Evolutionary conservation across 2,113 vertebrate species (phyloP), one percentile per base, ranked within the genome.

Genomic region (Xenus cinereus): DNA sequence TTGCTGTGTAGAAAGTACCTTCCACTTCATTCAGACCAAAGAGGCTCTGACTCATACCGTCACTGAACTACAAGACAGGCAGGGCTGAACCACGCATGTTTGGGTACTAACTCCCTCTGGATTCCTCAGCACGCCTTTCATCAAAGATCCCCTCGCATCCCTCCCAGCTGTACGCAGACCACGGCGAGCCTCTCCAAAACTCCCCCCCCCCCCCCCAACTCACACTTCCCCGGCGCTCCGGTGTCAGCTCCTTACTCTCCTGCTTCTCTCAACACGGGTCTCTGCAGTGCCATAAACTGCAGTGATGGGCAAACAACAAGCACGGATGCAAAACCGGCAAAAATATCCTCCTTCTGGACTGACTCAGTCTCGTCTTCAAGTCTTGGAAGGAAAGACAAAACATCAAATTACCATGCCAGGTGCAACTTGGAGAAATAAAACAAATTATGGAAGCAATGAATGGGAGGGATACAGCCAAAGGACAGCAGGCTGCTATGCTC

Each of bases 21-120:
- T 96, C 95, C 90, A 95, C 96, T 97, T 97, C 95, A 97, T 97
- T 97, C 92, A 97, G 96, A 92, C 90, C 96, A 93, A 56, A 96
- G 87, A 75, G 84, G 73, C 90, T 97, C 84, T 97, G 96, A 97
- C 92, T 96, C 97, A 97, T 93, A 87, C 81, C 73, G 1, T 94
- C 88, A 53, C 94, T 78, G 95, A 93, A 90, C 89, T 92, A 95
- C 90, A 94, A 75, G 94, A 94, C 86, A 81, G 92, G 87, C 95
- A 89, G 74, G 84, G 95, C 92, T 93, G 89, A 87, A 92, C 96
- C 92, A 96, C 83, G 86, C 96, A 91, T 87, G 90, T 97, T 95
- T 96, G 94, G 96, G 89, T 97, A 94, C 89, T 96, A 37, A 91
- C 90, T 94, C 92, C 88, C 86, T 92, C 90, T 87, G 66, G 79